Evolutionary conservation across 2,888 invertebrate genomes (phyloP).

Genomic region (Diaperis boleti): DNA sequence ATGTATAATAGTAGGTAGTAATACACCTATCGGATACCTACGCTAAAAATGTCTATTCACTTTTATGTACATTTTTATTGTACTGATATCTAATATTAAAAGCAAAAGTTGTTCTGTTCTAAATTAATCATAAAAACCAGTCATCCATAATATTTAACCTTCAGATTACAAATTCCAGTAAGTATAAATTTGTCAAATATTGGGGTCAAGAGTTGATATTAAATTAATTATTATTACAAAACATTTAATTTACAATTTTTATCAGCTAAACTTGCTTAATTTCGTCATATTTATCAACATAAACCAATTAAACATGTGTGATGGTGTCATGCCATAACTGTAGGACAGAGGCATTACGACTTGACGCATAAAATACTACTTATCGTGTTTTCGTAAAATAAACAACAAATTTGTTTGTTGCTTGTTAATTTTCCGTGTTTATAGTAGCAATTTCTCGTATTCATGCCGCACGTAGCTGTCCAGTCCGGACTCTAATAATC

Average conservation of each 20-base stretch:
- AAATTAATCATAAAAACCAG: background rate
- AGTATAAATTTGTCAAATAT: constrained; percentile 12
- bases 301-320: constrained; percentile 14
- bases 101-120: background rate
- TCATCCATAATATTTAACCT: background rate
- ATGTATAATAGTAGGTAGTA: too few relatives aligned
- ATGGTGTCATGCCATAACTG: constrained; percentile 15
- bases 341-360: background rate
- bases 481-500: constrained; percentile 22
- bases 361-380: constrained; percentile 1
- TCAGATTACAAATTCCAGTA: background rate
- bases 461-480: constrained; percentile 4
- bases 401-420: background rate
- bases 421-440: background rate
- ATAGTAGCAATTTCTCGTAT: background rate
- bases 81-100: too few relatives aligned
- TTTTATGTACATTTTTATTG: too few relatives aligned
- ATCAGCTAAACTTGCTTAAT: constrained; percentile 2
- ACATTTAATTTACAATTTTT: constrained; percentile 11
- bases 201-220: constrained; percentile 19
- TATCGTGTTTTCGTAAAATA: constrained; percentile 3
- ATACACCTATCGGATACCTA: too few relatives aligned
- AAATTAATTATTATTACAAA: constrained; percentile 17
- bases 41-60: too few relatives aligned
- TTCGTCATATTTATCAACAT: constrained; percentile 12